phyloP scores from a whole-genome alignment of 2,888 invertebrate genomes.

The Papilio protenor region DNA sequence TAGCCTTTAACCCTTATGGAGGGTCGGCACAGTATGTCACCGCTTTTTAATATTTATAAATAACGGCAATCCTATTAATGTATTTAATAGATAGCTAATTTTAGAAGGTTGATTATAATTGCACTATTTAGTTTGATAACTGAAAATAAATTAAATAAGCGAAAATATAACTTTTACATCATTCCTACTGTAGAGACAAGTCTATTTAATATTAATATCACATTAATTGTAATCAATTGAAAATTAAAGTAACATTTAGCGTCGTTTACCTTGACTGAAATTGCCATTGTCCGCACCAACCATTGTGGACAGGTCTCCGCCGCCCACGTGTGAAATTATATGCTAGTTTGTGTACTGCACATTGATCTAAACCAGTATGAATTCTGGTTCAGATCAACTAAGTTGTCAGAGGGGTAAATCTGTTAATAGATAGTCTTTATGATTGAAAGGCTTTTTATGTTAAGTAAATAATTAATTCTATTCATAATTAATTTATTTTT shows the following conservation, averaged over 20 bases:
- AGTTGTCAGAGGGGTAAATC: not conserved
- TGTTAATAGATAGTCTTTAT: not conserved
- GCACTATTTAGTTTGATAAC: not conserved
- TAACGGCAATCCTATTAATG: not conserved
- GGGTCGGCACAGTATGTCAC: too few relatives aligned
- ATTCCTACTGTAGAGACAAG: not conserved
- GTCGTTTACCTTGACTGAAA: slow-evolving; percentile 6
- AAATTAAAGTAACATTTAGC: slow-evolving; percentile 6
- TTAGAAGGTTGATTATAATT: not conserved
- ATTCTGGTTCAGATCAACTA: not conserved
- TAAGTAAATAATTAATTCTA: not conserved
- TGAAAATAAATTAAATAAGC: too few relatives aligned
- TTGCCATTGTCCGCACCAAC: slow-evolving; percentile 8
- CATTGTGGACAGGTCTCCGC: not conserved
- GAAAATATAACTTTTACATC: not conserved
- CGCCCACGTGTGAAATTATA: not conserved
- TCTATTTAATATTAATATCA: not conserved
- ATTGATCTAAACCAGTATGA: not conserved
- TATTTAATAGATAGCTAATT: not conserved
- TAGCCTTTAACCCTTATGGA: too few relatives aligned
- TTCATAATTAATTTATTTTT: too few relatives aligned
- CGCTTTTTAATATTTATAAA: not conserved
- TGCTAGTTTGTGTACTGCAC: too few relatives aligned
- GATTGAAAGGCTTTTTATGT: not conserved
- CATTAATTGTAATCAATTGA: not conserved